These are phyloP conservation scores for Drosophila lutescens DNA, from an alignment of 2,888 invertebrate genomes.

Conservation along the genomic window DNA sequence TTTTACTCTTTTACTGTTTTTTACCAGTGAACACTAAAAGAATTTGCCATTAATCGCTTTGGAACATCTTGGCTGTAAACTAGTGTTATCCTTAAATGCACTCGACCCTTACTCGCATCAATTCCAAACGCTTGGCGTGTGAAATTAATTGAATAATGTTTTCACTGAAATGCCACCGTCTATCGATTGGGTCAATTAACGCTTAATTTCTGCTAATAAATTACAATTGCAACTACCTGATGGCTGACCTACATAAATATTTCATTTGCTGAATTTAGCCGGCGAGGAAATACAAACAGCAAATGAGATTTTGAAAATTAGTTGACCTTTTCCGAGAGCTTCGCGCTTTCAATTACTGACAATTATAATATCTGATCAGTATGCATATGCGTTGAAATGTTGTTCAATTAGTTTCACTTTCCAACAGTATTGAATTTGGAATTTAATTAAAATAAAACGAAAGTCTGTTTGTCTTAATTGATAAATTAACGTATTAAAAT, in stretches of 20 bases:
- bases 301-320: slow-evolving; percentile 1
- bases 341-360: background rate
- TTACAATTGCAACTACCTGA: slow-evolving; percentile 3
- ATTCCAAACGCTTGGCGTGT: background rate
- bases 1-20: too few relatives aligned
- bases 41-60: too few relatives aligned
- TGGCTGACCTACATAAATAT: slow-evolving; percentile 12
- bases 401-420: background rate
- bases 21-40: too few relatives aligned
- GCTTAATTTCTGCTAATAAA: slow-evolving; percentile 10
- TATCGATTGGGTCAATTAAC: slow-evolving; percentile 9
- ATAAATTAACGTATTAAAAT: too few relatives aligned
- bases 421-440: background rate
- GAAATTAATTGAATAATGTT: slow-evolving; percentile 5
- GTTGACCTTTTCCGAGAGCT: background rate
- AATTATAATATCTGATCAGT: background rate
- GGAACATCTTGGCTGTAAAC: too few relatives aligned
- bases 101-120: too few relatives aligned
- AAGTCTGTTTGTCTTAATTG: background rate
- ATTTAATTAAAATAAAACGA: background rate
- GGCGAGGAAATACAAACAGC: background rate
- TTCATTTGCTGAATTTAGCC: slow-evolving; percentile 1
- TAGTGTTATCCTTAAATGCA: too few relatives aligned
- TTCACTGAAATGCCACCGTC: background rate
- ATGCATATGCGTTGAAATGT: background rate